These are phyloP conservation scores for Eurytoma adleriae DNA, from an alignment of 2,888 invertebrate species.

Conservation along the genomic window DNA sequence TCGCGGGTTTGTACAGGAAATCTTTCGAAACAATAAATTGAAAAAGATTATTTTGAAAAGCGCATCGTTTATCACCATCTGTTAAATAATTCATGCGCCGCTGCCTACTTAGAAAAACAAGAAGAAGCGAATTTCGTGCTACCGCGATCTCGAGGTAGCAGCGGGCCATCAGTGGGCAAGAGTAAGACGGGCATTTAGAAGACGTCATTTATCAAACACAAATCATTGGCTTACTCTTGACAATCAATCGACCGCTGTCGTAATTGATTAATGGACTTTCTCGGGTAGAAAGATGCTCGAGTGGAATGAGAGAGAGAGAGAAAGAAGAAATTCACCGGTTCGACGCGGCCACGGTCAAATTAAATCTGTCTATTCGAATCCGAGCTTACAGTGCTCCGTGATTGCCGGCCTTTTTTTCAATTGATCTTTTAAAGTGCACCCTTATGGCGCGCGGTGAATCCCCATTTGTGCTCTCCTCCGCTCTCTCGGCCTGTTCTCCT, in stretches of 20 bases:
- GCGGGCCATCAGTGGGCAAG: background rate
- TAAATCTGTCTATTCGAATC: slow-evolving; percentile 50
- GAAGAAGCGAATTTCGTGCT: slow-evolving; percentile 31
- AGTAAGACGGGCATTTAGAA: slow-evolving; percentile 17
- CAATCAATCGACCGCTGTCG: slow-evolving; percentile 54
- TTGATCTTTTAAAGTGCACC: slow-evolving; percentile 57
- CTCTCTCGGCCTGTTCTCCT: background rate
- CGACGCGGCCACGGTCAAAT: slow-evolving; percentile 46
- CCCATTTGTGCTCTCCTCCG: slow-evolving; percentile 1
- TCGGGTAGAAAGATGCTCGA: background rate
- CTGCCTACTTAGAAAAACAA: slow-evolving; percentile 9
- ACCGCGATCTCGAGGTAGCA: slow-evolving; percentile 19
- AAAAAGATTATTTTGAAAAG: background rate
- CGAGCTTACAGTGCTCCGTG: background rate
- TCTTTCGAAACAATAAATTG: background rate
- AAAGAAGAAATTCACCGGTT: slow-evolving; percentile 35
- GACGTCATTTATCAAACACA: slow-evolving; percentile 55
- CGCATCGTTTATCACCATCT: slow-evolving; percentile 25
- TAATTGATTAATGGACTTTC: slow-evolving; percentile 55
- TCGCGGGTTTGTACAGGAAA: too few species aligned
- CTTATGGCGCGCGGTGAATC: slow-evolving; percentile 46
- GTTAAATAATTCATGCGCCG: slow-evolving; percentile 26
- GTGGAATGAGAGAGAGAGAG: slow-evolving; percentile 11
- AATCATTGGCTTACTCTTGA: slow-evolving; percentile 55
- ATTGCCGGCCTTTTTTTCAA: slow-evolving; percentile 51